A percentile compares a stretch with the other conserved stretches of the same genome.
Evolutionary conservation across 2,888 invertebrate genomes (phyloP).

Genomic region (Thysanoteuthis rhombus): DNA sequence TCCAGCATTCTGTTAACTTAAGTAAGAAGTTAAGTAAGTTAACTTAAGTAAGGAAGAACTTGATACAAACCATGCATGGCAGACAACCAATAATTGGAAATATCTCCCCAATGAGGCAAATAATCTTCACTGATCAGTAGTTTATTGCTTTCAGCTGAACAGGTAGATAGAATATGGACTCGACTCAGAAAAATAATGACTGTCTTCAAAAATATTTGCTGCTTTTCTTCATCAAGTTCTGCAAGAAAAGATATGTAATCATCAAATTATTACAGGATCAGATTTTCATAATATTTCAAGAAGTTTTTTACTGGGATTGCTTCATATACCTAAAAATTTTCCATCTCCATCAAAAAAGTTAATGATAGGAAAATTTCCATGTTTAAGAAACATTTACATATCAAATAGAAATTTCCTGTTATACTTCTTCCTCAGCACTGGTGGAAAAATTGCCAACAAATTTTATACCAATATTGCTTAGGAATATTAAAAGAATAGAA

Average conservation of each 20-base stretch:
- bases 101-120: constrained; percentile 46
- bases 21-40: no score
- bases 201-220: neutral
- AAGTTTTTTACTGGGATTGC: no score
- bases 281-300: neutral
- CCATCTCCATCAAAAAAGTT: no score
- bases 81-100: constrained; percentile 53
- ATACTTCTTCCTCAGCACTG: no score
- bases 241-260: neutral
- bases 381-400: no score
- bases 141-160: neutral
- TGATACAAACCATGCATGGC: constrained; percentile 46
- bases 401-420: no score
- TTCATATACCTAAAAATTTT: no score
- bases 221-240: constrained; percentile 31
- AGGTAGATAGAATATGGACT: neutral
- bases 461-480: no score
- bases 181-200: constrained; percentile 1
- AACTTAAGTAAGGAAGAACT: neutral
- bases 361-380: no score
- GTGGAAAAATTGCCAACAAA: no score
- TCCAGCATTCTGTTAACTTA: no score
- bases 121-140: constrained; percentile 42
- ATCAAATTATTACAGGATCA: neutral
- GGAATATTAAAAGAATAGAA: no score